phyloP scores from a whole-genome alignment of 2,888 invertebrate species.

The Leucoma salicis region DNA sequence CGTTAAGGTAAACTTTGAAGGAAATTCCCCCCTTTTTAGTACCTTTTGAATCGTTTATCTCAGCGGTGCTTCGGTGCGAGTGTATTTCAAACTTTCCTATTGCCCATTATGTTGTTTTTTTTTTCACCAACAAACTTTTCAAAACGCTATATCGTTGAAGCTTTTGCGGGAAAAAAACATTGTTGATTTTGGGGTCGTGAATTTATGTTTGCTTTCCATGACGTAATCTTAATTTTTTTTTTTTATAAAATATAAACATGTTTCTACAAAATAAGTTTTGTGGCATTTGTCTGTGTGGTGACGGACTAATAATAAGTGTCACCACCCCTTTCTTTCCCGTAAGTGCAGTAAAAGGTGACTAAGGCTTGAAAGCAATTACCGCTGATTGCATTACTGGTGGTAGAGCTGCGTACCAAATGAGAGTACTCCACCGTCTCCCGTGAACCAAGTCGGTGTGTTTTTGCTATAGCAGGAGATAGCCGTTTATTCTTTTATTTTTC shows the following conservation, averaged over 20 bases:
- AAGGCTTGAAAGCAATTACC: too few species aligned
- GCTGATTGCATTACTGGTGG: too few species aligned
- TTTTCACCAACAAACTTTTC: slow-evolving; percentile 30
- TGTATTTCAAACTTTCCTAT: slow-evolving; percentile 59
- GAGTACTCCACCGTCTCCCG: too few species aligned
- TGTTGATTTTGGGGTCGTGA: slow-evolving; percentile 30
- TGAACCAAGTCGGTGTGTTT: too few species aligned
- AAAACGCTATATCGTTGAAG: slow-evolving; percentile 31
- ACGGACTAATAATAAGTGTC: slow-evolving; percentile 2
- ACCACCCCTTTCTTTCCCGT: neutral
- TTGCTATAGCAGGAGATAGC: too few species aligned
- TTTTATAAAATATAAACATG: slow-evolving; percentile 5
- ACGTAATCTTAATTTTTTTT: slow-evolving; percentile 30
- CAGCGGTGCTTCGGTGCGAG: slow-evolving; percentile 45
- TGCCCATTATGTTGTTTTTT: slow-evolving; percentile 53
- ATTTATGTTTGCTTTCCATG: slow-evolving; percentile 21
- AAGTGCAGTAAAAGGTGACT: neutral
- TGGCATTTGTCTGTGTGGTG: slow-evolving; percentile 10
- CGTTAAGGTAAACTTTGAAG: slow-evolving; percentile 45
- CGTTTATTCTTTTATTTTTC: too few species aligned
- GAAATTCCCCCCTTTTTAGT: slow-evolving; percentile 41
- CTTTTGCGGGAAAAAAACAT: slow-evolving; percentile 23
- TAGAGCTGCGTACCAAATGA: too few species aligned
- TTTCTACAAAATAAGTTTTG: slow-evolving; percentile 13
- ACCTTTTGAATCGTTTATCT: slow-evolving; percentile 54